These are phyloP conservation scores for Coenobita brevimanus DNA, from an alignment of 1,140 invertebrate genomes.

Conservation along the genomic window DNA sequence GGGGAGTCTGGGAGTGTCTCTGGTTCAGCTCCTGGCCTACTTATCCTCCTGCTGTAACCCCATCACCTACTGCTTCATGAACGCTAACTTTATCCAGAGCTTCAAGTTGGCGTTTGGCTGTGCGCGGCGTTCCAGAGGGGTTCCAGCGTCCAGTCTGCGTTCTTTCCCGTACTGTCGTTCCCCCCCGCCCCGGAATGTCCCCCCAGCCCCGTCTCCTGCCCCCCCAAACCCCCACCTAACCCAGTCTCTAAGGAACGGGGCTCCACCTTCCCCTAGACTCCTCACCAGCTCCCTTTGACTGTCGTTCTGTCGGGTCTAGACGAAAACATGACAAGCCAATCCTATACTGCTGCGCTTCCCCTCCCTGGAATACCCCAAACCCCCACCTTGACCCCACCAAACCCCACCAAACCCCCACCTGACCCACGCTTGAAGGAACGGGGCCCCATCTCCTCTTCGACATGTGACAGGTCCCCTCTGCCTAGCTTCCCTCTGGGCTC, in stretches of 20 bases:
- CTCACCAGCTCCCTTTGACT: neutral
- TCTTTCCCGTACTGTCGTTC: constrained; percentile 1
- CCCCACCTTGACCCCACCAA: no score
- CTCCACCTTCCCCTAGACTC: neutral
- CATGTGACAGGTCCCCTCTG: no score
- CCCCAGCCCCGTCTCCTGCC: neutral
- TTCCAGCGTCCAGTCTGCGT: neutral
- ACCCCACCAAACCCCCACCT: no score
- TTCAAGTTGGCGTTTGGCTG: constrained; percentile 84
- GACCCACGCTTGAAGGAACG: no score
- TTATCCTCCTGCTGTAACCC: constrained; percentile 92
- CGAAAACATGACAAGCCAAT: neutral
- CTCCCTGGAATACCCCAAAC: no score
- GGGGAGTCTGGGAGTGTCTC: constrained; percentile 84
- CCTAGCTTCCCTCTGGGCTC: no score
- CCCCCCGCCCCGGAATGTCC: neutral
- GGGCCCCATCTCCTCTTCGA: no score
- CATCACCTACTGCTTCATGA: constrained; percentile 97
- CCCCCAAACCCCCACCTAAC: neutral
- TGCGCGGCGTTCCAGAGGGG: neutral
- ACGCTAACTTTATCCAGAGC: constrained; percentile 87
- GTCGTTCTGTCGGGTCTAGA: neutral
- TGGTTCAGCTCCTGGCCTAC: constrained; percentile 89
- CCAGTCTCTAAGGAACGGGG: constrained; percentile 3
- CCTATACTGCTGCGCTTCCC: no score